These are phyloP conservation scores for Ellobius talpinus DNA, from an alignment of 2,113 vertebrate genomes.

Conservation along the genomic window DNA sequence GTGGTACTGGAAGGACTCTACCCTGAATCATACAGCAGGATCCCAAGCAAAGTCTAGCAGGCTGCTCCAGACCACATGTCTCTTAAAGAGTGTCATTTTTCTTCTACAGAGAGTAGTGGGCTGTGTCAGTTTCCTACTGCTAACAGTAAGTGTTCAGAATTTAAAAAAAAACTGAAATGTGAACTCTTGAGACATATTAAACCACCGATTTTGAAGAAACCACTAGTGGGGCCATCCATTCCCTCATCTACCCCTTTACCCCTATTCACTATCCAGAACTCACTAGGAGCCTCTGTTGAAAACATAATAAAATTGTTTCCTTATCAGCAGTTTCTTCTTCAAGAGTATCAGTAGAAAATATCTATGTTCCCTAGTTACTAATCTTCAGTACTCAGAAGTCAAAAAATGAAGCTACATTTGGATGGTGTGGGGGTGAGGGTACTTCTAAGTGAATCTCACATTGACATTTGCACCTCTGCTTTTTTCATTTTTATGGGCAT, in stretches of 20 bases:
- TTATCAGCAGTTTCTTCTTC: constrained; percentile 24
- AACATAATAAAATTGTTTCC: constrained; percentile 1
- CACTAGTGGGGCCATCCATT: background rate
- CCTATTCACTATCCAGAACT: background rate
- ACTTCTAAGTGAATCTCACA: constrained; percentile 10
- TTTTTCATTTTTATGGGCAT: constrained; percentile 1
- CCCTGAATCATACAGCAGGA: background rate
- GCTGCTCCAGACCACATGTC: background rate
- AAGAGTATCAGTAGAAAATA: background rate
- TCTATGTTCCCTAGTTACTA: background rate
- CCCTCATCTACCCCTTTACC: background rate
- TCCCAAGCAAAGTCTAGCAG: background rate
- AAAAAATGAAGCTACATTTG: constrained; percentile 15
- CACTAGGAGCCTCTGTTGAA: background rate
- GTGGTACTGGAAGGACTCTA: background rate
- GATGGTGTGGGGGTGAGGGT: background rate
- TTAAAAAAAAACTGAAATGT: background rate
- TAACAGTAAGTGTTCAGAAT: background rate
- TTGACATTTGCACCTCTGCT: constrained; percentile 47
- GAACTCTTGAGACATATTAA: constrained; percentile 7
- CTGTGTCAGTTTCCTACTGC: background rate
- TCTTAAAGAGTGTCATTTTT: background rate
- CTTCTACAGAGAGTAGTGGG: background rate
- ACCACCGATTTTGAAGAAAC: constrained; percentile 24
- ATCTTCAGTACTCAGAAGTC: constrained; percentile 28